These are phyloP conservation scores for Mechanitis mazaeus DNA, from an alignment of 2,888 invertebrate genomes.

Conservation along the genomic window DNA sequence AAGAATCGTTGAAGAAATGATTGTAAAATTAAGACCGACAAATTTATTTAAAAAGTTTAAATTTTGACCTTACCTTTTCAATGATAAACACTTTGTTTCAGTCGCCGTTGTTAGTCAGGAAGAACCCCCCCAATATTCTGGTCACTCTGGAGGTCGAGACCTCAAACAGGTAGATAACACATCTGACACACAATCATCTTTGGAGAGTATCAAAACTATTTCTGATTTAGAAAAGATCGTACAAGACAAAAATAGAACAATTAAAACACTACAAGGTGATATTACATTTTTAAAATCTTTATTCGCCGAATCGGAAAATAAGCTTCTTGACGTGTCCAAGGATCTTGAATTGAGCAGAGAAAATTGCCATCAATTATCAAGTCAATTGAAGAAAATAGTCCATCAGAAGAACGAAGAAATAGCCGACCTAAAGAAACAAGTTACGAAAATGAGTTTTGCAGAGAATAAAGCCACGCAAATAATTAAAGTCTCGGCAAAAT, in stretches of 20 bases:
- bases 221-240: conserved; percentile 65
- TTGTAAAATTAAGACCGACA: too few species aligned
- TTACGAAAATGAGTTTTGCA: conserved; percentile 57
- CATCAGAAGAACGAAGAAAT: conserved; percentile 68
- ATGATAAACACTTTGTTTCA: conserved; percentile 35
- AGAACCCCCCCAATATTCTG: conserved; percentile 39
- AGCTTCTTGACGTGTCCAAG: conserved; percentile 56
- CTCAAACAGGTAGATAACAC: conserved; percentile 62
- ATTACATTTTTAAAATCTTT: conserved; percentile 57
- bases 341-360: conserved; percentile 59
- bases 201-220: conserved; percentile 62
- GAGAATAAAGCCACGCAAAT: conserved; percentile 66
- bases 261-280: conserved; percentile 61
- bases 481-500: conserved; percentile 67
- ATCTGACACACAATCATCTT: conserved; percentile 58
- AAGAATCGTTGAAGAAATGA: too few species aligned
- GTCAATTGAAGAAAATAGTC: conserved; percentile 63
- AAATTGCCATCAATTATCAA: conserved; percentile 57
- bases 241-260: conserved; percentile 61
- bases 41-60: too few species aligned
- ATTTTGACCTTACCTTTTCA: not conserved
- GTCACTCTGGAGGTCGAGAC: conserved; percentile 42
- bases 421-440: conserved; percentile 59
- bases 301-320: conserved; percentile 64
- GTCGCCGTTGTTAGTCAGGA: conserved; percentile 48